Base-by-base conservation (phyloP, 2,888 invertebrate species). In the Serripes groenlandicus region DNA sequence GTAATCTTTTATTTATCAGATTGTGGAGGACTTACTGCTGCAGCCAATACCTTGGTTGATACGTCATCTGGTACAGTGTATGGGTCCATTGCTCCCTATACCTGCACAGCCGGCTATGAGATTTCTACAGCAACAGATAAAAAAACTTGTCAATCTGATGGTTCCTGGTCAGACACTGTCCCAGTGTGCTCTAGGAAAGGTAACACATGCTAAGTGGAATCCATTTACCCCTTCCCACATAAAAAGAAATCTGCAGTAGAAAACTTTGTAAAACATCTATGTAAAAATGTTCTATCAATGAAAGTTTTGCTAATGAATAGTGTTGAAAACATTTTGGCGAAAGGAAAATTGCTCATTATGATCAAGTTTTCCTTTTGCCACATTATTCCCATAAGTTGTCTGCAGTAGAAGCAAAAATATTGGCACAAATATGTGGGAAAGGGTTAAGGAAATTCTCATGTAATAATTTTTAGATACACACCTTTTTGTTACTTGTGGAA, bases 41-140 rank as follows among this genome's bases (percentile, higher is more conserved):
- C 81, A 7, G 62, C 37, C 0, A 71, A 81, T 34, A 81, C 81
- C 9, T 23, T 28, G 15, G 78, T 78, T n/a, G 62, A 62, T n/a
- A 78, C 81, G 5, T 60, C 66, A 3, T 62, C 52, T 56, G 85
- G 71, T 42, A 82, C 82, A 7, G 75, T 70, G 0, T 85, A 77
- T 42, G 15, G 34, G 15, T 52, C 66, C 21, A 32, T 32, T 18
- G 86, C 86, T 15, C 64, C 42, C 18, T 86, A 83, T 64, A 28
- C 74, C 0, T 86, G 86, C 70, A 60, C 69, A 21, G 37, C n/a
- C 5, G 86, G 86, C 26, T 81, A 86, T 52, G 69, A 80, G 26
- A 69, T 83, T 11, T 76, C 64, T 28, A 78, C 81, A 3, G 78
- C 64, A 7, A n/a, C 54, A 3, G 42, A 66, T 32, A 76, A 75